Evolutionary conservation across 2,888 invertebrate species (phyloP), one percentile per base, ranked within the genome.

Genomic region (Orthonevra nobilis): DNA sequence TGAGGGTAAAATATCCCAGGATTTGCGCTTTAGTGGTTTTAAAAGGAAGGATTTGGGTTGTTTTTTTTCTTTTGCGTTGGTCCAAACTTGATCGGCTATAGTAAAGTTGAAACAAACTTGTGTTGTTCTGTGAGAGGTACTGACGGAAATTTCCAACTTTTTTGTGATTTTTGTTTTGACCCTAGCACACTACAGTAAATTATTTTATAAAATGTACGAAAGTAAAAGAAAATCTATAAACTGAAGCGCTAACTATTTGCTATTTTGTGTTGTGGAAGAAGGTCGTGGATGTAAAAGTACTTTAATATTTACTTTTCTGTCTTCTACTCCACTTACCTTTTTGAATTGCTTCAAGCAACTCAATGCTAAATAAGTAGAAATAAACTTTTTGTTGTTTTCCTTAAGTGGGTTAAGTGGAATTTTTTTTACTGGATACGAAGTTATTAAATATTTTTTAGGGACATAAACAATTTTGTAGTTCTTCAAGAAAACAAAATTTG

Each of bases 241-340:
- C 6, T 38, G 30, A 54, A 38, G 61, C n/a, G 38, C 68, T 58
- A 68, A 50, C 50, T 15, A 58, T 38, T 68, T 70, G 54, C 52
- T 30, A 61, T 56, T 32, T 40, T 50, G 63, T 70, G 56, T 69
- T 50, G 56, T 63, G 56, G 56, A 56, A 38, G 46, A 48, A 34
- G 60, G 32, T 60, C 26, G 12, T 2, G 50, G 32, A n/a, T 32
- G 30, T 42, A n/a, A 44, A 52, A 44, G 52, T 30, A 17, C 54
- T 40, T 42, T 44, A 15, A 10, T 28, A 32, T 14, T 7, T 9
- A 28, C 54, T 54, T 34, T 23, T 9, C 10, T 56, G 46, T 54
- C 54, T 52, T 70, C 58, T 52, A 40, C 72, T 72, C 72, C 77
- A 77, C 77, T 77, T 77, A 77, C 77, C 77, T 77, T 77, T 63